A percentile compares a stretch with the other conserved stretches of the same genome.
Evolutionary conservation across 2,888 invertebrate genomes (phyloP).

Genomic region (Andricus quercusramuli): DNA sequence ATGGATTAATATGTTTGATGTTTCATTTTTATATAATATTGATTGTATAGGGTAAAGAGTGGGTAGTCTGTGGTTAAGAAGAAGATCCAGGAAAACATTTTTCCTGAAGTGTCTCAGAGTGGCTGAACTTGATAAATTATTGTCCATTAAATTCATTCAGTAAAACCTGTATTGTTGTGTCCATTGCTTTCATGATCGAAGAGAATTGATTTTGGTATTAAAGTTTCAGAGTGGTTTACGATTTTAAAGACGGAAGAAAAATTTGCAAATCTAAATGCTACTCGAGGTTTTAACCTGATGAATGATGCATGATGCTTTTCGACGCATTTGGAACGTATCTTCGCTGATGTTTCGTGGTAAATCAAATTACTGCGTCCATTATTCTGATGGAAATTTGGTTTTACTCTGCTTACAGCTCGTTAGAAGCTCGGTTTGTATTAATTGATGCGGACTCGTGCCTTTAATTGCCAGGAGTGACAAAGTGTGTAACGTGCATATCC

Average conservation of each 20-base stretch:
- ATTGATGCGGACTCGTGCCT: conserved; percentile 33
- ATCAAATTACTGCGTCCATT: conserved; percentile 35
- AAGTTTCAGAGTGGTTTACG: not conserved
- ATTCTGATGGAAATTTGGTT: conserved; percentile 34
- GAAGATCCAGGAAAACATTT: no score
- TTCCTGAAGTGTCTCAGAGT: no score
- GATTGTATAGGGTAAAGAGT: no score
- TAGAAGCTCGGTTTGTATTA: conserved; percentile 36
- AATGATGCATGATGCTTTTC: conserved; percentile 12
- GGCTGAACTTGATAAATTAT: no score
- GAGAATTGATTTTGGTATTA: not conserved
- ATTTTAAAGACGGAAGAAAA: not conserved
- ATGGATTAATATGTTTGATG: no score
- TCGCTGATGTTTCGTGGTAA: conserved; percentile 29
- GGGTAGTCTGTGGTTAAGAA: no score
- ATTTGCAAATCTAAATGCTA: not conserved
- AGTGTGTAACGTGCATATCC: conserved; percentile 37
- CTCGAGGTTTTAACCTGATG: not conserved
- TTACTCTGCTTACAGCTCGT: conserved; percentile 37
- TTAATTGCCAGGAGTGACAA: conserved; percentile 37
- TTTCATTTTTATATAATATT: no score
- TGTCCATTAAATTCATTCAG: no score
- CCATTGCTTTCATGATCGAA: not conserved
- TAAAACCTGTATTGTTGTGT: not conserved
- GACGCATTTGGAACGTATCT: conserved; percentile 10